Percentiles rank a stretch among this genome's conserved stretches.
These are phyloP conservation scores for Hoplias malabaricus DNA, from an alignment of 2,113 vertebrate species.

Conservation along the genomic window DNA sequence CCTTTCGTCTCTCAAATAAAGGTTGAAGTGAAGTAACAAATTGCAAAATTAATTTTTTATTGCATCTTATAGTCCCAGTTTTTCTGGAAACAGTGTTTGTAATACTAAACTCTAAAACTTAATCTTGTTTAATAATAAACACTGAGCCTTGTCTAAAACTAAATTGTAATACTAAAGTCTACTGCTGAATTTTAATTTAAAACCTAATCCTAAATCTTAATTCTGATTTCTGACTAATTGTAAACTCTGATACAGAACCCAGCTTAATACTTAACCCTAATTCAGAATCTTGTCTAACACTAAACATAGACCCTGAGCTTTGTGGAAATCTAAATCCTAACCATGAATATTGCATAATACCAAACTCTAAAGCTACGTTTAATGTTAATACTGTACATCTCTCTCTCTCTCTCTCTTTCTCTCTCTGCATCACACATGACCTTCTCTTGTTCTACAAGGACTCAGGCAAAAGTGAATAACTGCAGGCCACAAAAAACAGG, in stretches of 20 bases:
- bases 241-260: no score
- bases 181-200: neutral
- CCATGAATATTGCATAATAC: neutral
- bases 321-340: neutral
- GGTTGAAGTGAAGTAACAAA: no score
- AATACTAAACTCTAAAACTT: neutral
- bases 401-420: neutral
- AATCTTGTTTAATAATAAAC: neutral
- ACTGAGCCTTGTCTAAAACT: neutral
- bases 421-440: slow-evolving; percentile 68
- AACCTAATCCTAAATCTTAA: no score
- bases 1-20: no score
- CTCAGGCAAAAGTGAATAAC: neutral
- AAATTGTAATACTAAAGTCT: neutral
- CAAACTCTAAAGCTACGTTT: neutral
- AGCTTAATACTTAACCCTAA: neutral
- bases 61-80: no score
- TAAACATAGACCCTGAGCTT: no score
- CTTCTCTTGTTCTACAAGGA: slow-evolving; percentile 69
- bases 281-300: no score
- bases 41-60: no score
- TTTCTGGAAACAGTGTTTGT: no score
- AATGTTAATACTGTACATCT: no score
- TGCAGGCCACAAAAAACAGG: neutral
- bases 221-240: no score